Evolutionary conservation across 2,113 vertebrate genomes (phyloP).

Genomic region (Macroglossus sobrinus): DNA sequence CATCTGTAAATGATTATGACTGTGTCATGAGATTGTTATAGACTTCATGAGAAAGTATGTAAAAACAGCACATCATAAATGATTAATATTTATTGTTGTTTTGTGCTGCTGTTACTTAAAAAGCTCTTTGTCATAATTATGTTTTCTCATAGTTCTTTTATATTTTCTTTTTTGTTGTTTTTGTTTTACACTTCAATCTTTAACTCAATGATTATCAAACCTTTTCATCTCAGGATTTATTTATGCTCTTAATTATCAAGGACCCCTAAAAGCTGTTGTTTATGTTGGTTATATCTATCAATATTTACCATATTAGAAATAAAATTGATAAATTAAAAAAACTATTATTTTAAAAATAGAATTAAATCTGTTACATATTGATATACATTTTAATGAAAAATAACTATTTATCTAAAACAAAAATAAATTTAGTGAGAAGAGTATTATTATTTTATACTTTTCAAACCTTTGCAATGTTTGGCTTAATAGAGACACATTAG

Average conservation of each 20-base stretch:
- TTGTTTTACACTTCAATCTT: not conserved
- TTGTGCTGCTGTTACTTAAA: not conserved
- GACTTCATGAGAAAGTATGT: not conserved
- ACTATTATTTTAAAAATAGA: not conserved
- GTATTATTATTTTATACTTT: not conserved
- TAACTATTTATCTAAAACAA: not conserved
- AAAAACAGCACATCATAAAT: not conserved
- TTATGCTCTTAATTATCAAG: not conserved
- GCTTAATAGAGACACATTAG: not conserved
- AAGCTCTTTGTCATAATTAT: not conserved
- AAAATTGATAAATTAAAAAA: not conserved
- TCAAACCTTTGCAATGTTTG: not conserved
- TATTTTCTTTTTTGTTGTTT: not conserved
- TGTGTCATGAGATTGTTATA: not conserved
- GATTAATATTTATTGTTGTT: not conserved
- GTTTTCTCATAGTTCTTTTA: not conserved
- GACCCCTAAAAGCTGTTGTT: not conserved
- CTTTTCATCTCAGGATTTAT: not conserved
- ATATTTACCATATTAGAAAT: not conserved
- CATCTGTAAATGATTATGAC: not conserved
- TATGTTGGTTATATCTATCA: not conserved
- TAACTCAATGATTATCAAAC: not conserved
- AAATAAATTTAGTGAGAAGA: not conserved
- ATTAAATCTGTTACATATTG: not conserved
- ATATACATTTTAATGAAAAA: not conserved